These are phyloP conservation scores for Drosophila incognita DNA, from an alignment of 2,888 invertebrate genomes.

Conservation along the genomic window DNA sequence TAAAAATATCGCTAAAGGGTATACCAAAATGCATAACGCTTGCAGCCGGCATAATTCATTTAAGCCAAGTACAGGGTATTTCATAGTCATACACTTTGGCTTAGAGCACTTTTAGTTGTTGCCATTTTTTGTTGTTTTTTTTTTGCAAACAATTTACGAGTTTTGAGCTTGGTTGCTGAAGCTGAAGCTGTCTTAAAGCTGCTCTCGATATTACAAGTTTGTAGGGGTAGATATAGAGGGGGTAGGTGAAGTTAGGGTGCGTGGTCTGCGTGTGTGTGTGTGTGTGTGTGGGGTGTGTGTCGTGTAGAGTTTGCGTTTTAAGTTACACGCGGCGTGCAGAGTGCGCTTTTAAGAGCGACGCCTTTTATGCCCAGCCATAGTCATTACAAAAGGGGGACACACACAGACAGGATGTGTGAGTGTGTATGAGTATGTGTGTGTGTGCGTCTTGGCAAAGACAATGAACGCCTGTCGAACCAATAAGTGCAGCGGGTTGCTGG, in stretches of 20 bases:
- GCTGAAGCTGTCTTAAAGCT: slow-evolving; percentile 34
- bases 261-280: no score
- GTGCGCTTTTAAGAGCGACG: slow-evolving; percentile 66
- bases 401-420: slow-evolving; percentile 32
- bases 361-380: slow-evolving; percentile 63
- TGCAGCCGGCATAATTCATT: not conserved
- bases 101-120: not conserved
- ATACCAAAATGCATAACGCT: not conserved
- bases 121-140: slow-evolving; percentile 10
- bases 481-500: slow-evolving; percentile 52
- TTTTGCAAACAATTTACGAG: slow-evolving; percentile 33
- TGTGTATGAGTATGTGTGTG: not conserved
- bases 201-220: not conserved
- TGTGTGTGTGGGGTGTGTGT: not conserved
- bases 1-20: not conserved
- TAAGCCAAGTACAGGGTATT: not conserved
- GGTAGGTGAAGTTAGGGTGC: not conserved
- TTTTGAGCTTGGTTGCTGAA: slow-evolving; percentile 1
- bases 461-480: slow-evolving; percentile 67
- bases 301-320: slow-evolving; percentile 38
- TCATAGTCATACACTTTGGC: not conserved
- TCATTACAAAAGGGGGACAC: slow-evolving; percentile 61
- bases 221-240: not conserved
- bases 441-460: slow-evolving; percentile 61
- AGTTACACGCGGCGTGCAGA: slow-evolving; percentile 54